Base-by-base conservation (phyloP, 2,888 invertebrate species). In the Arenicola marina region DNA sequence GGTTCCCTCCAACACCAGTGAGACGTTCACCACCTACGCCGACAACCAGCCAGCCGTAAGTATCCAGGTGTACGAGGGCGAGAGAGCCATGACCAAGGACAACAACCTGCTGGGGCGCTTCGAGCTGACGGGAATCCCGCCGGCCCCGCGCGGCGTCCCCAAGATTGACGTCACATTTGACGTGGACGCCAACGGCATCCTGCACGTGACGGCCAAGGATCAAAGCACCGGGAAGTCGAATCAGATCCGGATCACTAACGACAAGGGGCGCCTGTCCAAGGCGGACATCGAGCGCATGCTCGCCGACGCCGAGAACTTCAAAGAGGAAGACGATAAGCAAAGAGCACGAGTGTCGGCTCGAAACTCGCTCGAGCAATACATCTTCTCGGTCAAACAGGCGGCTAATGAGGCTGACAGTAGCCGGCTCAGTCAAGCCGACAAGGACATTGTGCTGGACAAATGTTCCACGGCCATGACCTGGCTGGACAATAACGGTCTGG, bases 1-100 rank as follows among this genome's bases (percentile, higher is more conserved):
- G 45, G 81, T 84, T 48, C 84, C 84, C 18, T 73, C 75, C 26
- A 77, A 78, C 56, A 67, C 71, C 15, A 68, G 70, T 4, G 65
- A 84, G 66, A 78, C 68, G 0, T 95, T 95, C 78, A 92, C 93
- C 1, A 95, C 95, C 0, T 95, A 93, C 79, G 87, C 92, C 31
- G 95, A 95, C 83, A 94, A 94, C 76, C 95, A 95, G 78, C 75
- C 78, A 4, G 75, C 67, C 4, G 76, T 78, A 15, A 65, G 61
- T 48, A 75, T 77, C 33, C 75, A 76, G 55, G 94, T 95, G 1
- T 95, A 90, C 80, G 94, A 95, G 86, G 95, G 93, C 65, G 95
- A 95, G 86, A 89, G 95, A 74, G 92, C 93, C 57, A 93, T 95
- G 95, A 94, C 95, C 75, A 93, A 91, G 81, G 94, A 95, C 82